These are phyloP conservation scores for Heliconius congener DNA, from an alignment of 1,140 invertebrate genomes.

Conservation along the genomic window DNA sequence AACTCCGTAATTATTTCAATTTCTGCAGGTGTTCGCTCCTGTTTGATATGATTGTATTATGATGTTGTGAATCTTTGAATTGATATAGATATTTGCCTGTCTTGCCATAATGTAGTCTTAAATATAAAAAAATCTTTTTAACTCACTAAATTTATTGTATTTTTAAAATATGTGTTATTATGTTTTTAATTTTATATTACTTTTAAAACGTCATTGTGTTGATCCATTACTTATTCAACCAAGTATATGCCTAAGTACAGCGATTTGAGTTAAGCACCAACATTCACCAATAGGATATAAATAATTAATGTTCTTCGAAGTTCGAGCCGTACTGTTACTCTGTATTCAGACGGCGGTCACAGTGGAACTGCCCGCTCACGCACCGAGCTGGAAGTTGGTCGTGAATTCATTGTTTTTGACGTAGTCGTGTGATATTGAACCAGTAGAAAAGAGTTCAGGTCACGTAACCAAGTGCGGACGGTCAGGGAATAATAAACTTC, in stretches of 20 bases:
- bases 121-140: neutral
- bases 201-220: neutral
- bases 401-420: constrained; percentile 79
- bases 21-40: neutral
- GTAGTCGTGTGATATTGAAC: constrained; percentile 73
- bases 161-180: neutral
- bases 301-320: constrained; percentile 36
- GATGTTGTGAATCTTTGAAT: too few species aligned
- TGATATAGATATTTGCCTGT: too few species aligned
- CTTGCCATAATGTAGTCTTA: too few species aligned
- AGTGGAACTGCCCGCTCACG: constrained; percentile 50
- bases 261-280: neutral
- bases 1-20: neutral
- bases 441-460: constrained; percentile 75
- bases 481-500: constrained; percentile 67
- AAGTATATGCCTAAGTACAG: neutral
- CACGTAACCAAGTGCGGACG: constrained; percentile 70
- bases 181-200: neutral
- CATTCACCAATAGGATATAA: constrained; percentile 33
- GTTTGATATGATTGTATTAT: too few species aligned
- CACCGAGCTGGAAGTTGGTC: constrained; percentile 68
- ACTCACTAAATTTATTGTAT: neutral
- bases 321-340: constrained; percentile 46
- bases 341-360: constrained; percentile 62
- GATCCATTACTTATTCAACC: neutral